A percentile compares a stretch with the other conserved stretches of the same genome.
These are phyloP conservation scores for Typhlomys cinereus DNA, from an alignment of 2,113 vertebrate species.

Conservation along the genomic window DNA sequence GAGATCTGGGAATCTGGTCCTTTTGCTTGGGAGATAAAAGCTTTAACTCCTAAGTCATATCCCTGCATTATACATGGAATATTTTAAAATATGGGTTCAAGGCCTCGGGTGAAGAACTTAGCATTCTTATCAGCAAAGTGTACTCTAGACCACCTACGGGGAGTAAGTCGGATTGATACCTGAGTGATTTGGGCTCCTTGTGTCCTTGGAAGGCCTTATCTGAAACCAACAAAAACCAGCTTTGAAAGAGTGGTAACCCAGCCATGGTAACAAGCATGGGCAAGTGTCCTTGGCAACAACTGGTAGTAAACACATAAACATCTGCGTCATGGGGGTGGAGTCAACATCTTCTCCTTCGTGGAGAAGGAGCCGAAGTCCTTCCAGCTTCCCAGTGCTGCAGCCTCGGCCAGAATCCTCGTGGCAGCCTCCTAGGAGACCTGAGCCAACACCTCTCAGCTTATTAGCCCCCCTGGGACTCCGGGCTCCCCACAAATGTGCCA, in stretches of 20 bases:
- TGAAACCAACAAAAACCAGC: not conserved
- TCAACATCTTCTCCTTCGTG: too few relatives aligned
- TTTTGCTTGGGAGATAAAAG: too few relatives aligned
- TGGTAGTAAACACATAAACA: too few relatives aligned
- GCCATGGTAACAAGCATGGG: not conserved
- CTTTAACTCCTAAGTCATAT: too few relatives aligned
- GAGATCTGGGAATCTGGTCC: too few relatives aligned
- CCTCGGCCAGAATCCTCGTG: accelerated
- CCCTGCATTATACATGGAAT: too few relatives aligned
- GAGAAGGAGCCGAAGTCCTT: not conserved
- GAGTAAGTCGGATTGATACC: not conserved
- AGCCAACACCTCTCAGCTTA: not conserved
- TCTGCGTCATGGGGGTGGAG: not conserved
- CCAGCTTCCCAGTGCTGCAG: not conserved
- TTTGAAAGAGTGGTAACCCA: not conserved
- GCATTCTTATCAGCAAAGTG: not conserved
- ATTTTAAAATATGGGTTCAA: not conserved
- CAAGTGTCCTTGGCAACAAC: not conserved
- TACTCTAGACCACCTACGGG: not conserved
- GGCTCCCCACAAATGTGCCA: not conserved
- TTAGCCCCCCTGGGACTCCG: not conserved
- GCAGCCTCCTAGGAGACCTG: not conserved
- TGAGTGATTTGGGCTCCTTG: not conserved
- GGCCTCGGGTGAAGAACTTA: not conserved
- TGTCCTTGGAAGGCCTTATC: not conserved